Evolutionary conservation across 92 coral and sea anemone genomes (phyloP).

Genomic region (Desmophyllum pertusum): DNA sequence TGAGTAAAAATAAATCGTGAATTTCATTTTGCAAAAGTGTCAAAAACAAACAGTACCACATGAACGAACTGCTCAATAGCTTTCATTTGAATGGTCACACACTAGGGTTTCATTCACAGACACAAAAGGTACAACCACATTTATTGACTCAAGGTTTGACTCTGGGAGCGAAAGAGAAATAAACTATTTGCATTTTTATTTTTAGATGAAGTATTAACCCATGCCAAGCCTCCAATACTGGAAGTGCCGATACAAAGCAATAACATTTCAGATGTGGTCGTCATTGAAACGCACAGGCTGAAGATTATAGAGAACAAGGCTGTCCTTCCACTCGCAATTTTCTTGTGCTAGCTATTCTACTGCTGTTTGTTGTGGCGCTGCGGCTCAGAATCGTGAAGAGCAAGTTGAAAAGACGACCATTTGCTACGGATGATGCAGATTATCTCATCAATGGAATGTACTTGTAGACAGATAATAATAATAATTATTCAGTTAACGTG

Average conservation of each 20-base stretch:
- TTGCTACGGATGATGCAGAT: conserved; percentile 99
- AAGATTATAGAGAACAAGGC: conserved; percentile 95
- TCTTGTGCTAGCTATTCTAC: conserved; percentile 83
- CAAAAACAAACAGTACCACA: too few species aligned
- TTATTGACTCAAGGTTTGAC: too few species aligned
- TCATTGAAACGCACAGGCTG: conserved; percentile 79
- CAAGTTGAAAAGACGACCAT: conserved; percentile 86
- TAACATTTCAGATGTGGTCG: conserved; percentile 82
- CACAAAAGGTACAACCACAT: too few species aligned
- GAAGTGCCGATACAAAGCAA: conserved; percentile 40
- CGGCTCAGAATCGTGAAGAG: conserved; percentile 88
- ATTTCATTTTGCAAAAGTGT: too few species aligned
- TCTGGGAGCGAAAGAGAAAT: too few species aligned
- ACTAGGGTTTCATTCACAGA: too few species aligned
- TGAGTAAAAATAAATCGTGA: too few species aligned
- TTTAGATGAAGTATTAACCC: conserved; percentile 21
- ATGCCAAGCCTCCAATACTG: conserved; percentile 32
- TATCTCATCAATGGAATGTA: conserved; percentile 99
- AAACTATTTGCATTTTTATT: not conserved
- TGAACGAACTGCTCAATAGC: too few species aligned
- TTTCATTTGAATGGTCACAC: too few species aligned
- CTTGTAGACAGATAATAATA: conserved; percentile 38
- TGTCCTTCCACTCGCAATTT: conserved; percentile 94
- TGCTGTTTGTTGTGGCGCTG: conserved; percentile 84
- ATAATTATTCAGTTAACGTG: not conserved